A percentile compares a stretch with the other conserved stretches of the same genome.
phyloP scores from a whole-genome alignment of 1,140 invertebrate species.

The Tyrophagus putrescentiae region DNA sequence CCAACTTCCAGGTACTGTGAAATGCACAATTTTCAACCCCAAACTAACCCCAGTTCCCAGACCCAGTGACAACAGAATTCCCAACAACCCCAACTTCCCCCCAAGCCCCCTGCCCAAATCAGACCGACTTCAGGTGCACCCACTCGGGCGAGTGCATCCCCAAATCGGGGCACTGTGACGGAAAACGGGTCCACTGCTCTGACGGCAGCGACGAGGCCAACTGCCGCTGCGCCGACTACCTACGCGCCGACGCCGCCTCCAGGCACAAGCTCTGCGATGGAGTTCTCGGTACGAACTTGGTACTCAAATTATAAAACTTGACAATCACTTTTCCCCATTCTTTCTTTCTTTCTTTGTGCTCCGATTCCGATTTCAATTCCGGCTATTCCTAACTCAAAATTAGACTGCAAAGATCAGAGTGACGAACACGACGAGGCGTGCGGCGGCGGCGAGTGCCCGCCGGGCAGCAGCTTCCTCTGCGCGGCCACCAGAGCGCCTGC shows the following conservation, averaged over 20 bases:
- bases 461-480: no score
- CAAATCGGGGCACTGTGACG: slow-evolving; percentile 45
- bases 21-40: no score
- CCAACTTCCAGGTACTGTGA: no score
- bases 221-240: slow-evolving; percentile 57
- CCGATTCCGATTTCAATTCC: no score
- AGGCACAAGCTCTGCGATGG: slow-evolving; percentile 61
- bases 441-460: neutral
- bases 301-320: no score
- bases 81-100: neutral
- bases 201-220: slow-evolving; percentile 53
- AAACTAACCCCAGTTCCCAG: no score
- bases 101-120: neutral
- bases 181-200: slow-evolving; percentile 53
- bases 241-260: slow-evolving; percentile 48
- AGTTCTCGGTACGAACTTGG: no score
- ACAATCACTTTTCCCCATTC: no score
- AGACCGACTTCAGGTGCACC: neutral
- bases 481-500: no score
- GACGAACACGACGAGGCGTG: slow-evolving; percentile 62
- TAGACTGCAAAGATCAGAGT: slow-evolving; percentile 63
- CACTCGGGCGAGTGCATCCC: slow-evolving; percentile 48
- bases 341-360: no score
- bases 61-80: neutral
- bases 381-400: no score